Base-by-base conservation (phyloP, 2,888 invertebrate species). In the Drosophila crucigera region DNA sequence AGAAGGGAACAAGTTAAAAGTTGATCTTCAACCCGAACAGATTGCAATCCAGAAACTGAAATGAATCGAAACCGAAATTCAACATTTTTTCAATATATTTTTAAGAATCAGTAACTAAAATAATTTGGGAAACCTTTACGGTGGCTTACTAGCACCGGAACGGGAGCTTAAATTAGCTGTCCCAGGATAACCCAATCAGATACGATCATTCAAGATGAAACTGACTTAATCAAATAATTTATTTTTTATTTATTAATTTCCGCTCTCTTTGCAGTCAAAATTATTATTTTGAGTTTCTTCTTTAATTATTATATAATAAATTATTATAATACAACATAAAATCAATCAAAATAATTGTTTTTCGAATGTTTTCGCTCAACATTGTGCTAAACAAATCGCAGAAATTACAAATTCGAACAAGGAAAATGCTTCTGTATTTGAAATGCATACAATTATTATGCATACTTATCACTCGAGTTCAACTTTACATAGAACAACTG, bases 391-490 rank as follows among this genome's bases (percentile, higher is more conserved):
- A 25, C 25, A 25, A 25, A 25, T 25, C 25, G 41, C n/a, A 22
- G n/a, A 41, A n/a, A 2, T 4, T 4, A 1, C 5, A 5, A 22
- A 19, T 35, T 37, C 4, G 19, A 25, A 55, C 6, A 55, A 25
- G 16, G 11, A 16, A 47, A 43, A 33, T 4, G 25, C 11, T 28
- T 28, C 3, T 7, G 3, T 28, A 10, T 39, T 37, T 55, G 11
- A 37, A 6, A 19, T 37, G 28, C 11, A 19, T 19, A 28, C 37
- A 56, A 41, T n/a, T 33, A 47, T 33, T 33, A 59, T 25, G 25
- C 22, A 10, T 19, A 43, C 62, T 55, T n/a, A 43, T 41, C 33
- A 69, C 28, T 62, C 56, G 16, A 35, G 37, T 30, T 41, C 1
- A 53, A 49, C 33, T 49, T 54, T 47, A 60, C 5, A n/a, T 9